Base-by-base conservation (phyloP, 2,888 invertebrate species). In the Blastobasis adustella region DNA sequence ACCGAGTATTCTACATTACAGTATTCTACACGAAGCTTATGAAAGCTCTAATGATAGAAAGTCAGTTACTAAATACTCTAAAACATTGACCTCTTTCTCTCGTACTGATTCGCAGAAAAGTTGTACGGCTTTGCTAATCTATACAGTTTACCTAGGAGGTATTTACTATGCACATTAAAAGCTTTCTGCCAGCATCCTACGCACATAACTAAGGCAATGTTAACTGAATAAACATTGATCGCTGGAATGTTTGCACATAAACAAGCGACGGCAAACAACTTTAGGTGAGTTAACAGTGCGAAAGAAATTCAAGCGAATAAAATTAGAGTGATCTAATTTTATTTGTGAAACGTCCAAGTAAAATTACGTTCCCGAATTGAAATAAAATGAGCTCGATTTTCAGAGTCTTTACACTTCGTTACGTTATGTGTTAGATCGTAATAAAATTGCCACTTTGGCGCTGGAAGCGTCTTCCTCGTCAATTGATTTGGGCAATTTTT, bases 251-350 rank as follows among this genome's bases (percentile, higher is more conserved):
- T 52, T 54, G 60, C 66, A 65, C 71, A 76, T 67, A 65, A 69
- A 69, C 62, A 68, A 58, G 61, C 55, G 59, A 64, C 70, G 59
- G 76, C 71, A 71, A 73, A 74, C 69, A 76, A 68, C 62, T 70
- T 68, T 60, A 66, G 54, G 59, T 59, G 56, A 73, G 73, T 71
- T 74, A 65, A 63, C 62, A 63, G 62, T 67, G 68, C 61, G 65
- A 71, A 76, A 76, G 67, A 77, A 74, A 68, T 70, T 69, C 59
- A 60, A 61, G 61, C 63, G 62, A 73, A 76, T 67, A 62, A 68
- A 69, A 76, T 76, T 77, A 72, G 71, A 71, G 66, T 65, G 63
- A 67, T 70, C 70, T 73, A 77, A 79, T 74, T 74, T 71, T 71
- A 69, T 73, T 71, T 69, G 61, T 51, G 60, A 63, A 72, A 67